Base-by-base conservation (phyloP, 1,140 invertebrate genomes). In the Stegodyphus dumicola region DNA sequence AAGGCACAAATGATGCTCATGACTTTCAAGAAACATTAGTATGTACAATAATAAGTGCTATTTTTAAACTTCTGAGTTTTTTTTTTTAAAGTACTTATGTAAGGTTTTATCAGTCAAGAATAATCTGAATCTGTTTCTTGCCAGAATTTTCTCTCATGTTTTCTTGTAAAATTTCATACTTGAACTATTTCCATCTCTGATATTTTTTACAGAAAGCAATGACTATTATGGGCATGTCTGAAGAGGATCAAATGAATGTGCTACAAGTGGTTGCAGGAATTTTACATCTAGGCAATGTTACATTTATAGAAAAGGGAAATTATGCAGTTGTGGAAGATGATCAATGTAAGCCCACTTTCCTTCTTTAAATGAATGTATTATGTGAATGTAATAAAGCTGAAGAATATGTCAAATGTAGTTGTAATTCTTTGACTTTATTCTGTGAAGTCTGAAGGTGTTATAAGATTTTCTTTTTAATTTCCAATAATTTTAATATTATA, bases 231-330 rank as follows among this genome's bases (percentile, higher is more conserved):
- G 94, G 93, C 56, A 92, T 95, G 56, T 60, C 56, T 10, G 56
- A 60, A 60, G 56, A 60, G 9, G 92, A 92, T 65, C 91, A 94
- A 88, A 91, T 90, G 49, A 92, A 94, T 86, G 92, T 95, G 65
- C 93, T 99, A 97, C 90, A 93, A 93, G 93, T 96, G 85, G 96
- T 99, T 11, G 96, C 96, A 1, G 95, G 95, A 5, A 96, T 98
- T 5, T 92, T 99, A 2, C 97, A 99, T 90, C 92, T 99, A 66
- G 97, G 97, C 2, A 99, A 99, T 90, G 93, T 99, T 51, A 90
- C 92, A 54, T 99, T 99, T 90, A 96, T 98, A 90, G 97, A 99
- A 79, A 96, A 97, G 95, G 89, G 96, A 92, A 89, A 93, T 89
- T 97, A 94, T 89, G 94, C 94, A 17, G 90, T 91, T 86, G 91